Evolutionary conservation across 1,140 invertebrate species (phyloP), one percentile per base, ranked within the genome.

Genomic region (Drosophila watanabei): DNA sequence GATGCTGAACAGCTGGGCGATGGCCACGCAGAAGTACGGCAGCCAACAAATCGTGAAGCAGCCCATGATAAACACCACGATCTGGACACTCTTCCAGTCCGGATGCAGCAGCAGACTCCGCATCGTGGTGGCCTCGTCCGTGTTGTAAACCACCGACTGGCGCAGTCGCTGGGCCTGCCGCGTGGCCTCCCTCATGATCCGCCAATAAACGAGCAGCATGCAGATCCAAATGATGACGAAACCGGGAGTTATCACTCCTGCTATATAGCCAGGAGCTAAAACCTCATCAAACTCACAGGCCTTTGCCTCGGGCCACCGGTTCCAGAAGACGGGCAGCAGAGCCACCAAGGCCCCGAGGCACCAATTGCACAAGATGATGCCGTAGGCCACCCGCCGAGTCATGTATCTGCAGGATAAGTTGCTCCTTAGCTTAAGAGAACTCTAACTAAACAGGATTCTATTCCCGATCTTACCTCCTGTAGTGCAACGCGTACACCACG

Each of bases 401-500:
- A 96, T 95, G 80, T 86, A 91, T 48, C 76, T 90, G 41, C 13
- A 1, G 14, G 33, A 1, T 51, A 3, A 33, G 9, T n/a, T n/a
- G n/a, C n/a, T n/a, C n/a, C n/a, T n/a, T 0, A 2, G 11, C 7
- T 49, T 39, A 9, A 14, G 11, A 28, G 5, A 54, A 6, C n/a
- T 2, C 14, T 5, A 30, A 28, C 1, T 7, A 13, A 5, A n/a
- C 4, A 10, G 16, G 16, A 30, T 11, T 0, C 7, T 10, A 9
- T 0, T 0, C 16, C 37, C 6, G 1, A 0, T 9, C 82, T 83
- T 63, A 93, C 72, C 95, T 94, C 91, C 94, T 95, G 93, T 97
- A 97, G 90, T 96, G 95, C 65, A 98, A 94, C 4, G 97, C 97
- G 93, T 97, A 95, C 6, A 98, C 95, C 64, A 98, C 97, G 0